Base-by-base conservation (phyloP, 2,113 vertebrate genomes). In the Lamprotornis superbus region DNA sequence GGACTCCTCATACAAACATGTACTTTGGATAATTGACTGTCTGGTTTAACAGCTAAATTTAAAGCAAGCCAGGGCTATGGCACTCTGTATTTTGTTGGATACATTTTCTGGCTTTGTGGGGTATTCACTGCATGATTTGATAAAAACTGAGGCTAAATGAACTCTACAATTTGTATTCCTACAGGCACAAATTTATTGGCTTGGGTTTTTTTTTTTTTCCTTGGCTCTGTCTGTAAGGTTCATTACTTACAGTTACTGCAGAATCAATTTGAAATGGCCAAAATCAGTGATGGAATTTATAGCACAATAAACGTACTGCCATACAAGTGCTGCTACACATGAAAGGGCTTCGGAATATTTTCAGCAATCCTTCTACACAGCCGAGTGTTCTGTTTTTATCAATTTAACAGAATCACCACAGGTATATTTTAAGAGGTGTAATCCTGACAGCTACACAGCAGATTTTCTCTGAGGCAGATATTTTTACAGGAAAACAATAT, bases 191-290 rank as follows among this genome's bases (percentile, higher is more conserved):
- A 76, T 94, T 94, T 97, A 97, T 90, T 97, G 97, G 96, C 69
- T 95, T 82, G 44, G 1, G 2, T 71, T 44, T 37, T 53, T 65
- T 33, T 23, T 1, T 68, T n/a, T 25, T 1, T 1, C 35, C 57
- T 94, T 95, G 88, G 71, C 83, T 97, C 77, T 97, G 87, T 93
- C 96, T 96, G 76, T 94, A 97, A 97, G 95, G 95, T 98, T 98
- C 97, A 97, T 98, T 98, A 98, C 97, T 98, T 98, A 98, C 96
- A 97, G 97, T 98, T 98, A 98, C 96, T 98, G 97, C 94, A 97
- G 98, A 97, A 98, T 98, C 98, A 97, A 97, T 98, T 96, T 97
- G 95, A 97, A 97, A 95, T 97, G 96, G 97, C 96, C 96, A 96
- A 98, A 98, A 98, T 98, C 97, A 97, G 98, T 92, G 97, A 96